Evolutionary conservation across 2,113 vertebrate genomes (phyloP).

Genomic region (Anser cygnoides): DNA sequence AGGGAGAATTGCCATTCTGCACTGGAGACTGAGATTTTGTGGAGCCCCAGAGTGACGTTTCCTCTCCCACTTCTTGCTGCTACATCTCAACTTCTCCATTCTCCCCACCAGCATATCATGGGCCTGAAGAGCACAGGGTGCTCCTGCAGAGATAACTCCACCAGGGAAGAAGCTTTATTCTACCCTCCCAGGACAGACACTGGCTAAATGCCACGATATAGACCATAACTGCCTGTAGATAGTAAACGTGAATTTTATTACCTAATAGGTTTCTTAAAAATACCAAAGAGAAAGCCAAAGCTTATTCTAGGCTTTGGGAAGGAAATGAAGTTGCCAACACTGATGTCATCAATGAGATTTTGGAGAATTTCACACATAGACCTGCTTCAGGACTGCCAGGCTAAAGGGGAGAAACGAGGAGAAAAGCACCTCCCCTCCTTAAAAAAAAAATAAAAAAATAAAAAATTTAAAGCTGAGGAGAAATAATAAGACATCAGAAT

Average conservation of each 20-base stretch:
- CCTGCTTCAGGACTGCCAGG: neutral
- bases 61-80: neutral
- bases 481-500: neutral
- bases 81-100: neutral
- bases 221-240: neutral
- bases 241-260: neutral
- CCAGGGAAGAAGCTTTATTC: neutral
- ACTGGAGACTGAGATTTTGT: neutral
- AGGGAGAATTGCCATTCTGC: neutral
- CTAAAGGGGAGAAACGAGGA: neutral
- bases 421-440: neutral
- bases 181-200: neutral
- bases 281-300: neutral
- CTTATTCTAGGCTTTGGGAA: neutral
- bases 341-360: neutral
- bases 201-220: neutral
- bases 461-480: neutral
- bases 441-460: accelerated
- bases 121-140: neutral
- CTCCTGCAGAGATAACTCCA: neutral
- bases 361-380: neutral
- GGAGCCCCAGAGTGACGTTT: neutral
- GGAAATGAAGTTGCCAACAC: neutral
- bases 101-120: neutral
- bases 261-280: neutral